Evolutionary conservation across 1,140 invertebrate species (phyloP).

Genomic region (Gryon sp.): DNA sequence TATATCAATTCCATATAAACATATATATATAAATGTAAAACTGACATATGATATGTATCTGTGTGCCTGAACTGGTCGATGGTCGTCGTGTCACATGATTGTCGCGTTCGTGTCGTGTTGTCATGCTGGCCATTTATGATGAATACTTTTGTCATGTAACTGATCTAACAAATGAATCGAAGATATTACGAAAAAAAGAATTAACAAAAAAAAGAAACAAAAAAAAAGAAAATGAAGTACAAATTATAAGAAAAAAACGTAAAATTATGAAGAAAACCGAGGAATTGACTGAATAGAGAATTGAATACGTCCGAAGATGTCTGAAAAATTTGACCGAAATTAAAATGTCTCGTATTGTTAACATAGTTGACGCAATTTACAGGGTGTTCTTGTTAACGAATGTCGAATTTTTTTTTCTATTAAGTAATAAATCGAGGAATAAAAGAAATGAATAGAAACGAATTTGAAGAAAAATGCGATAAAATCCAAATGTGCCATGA

Average conservation of each 20-base stretch:
- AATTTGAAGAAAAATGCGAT: constrained; percentile 25
- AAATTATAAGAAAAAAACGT: constrained; percentile 3
- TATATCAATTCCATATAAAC: constrained; percentile 40
- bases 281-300: background rate
- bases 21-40: constrained; percentile 62
- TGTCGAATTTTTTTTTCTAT: no score
- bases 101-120: constrained; percentile 80
- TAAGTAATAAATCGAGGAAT: no score
- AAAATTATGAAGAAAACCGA: background rate
- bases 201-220: background rate
- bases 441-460: no score
- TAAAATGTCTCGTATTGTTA: no score
- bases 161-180: constrained; percentile 4
- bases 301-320: no score
- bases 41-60: constrained; percentile 76
- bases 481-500: constrained; percentile 72
- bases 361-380: constrained; percentile 58
- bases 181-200: background rate
- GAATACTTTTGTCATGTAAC: constrained; percentile 34
- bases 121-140: constrained; percentile 79
- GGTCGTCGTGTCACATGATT: constrained; percentile 80
- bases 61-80: constrained; percentile 80
- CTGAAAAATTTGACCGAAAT: no score
- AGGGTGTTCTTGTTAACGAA: constrained; percentile 23
- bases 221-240: background rate